phyloP scores from a whole-genome alignment of 2,113 vertebrate genomes.

The Corythornis cristatus region DNA sequence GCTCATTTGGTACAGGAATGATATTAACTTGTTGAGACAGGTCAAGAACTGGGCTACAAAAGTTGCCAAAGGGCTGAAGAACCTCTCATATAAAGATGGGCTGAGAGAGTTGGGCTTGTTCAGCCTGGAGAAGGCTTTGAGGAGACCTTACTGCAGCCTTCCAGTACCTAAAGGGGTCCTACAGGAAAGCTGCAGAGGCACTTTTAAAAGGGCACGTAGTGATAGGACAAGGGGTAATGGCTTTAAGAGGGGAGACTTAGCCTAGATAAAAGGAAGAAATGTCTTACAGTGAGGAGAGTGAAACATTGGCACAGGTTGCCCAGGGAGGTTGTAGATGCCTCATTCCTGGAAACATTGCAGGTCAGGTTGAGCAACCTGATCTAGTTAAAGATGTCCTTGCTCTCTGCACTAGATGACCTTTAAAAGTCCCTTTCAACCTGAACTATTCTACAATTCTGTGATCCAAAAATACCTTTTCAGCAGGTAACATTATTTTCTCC shows the following conservation, averaged over 20 bases:
- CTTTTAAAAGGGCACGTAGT: rapidly evolving
- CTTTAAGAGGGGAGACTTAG: background rate
- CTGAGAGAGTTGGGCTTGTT: background rate
- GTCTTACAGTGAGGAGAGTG: background rate
- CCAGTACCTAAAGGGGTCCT: background rate
- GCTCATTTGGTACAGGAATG: rapidly evolving
- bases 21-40: rapidly evolving
- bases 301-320: background rate
- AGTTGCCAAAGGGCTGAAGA: background rate
- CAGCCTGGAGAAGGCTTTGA: rapidly evolving
- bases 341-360: background rate
- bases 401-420: background rate
- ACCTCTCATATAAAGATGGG: background rate
- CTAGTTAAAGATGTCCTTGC: background rate
- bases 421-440: background rate
- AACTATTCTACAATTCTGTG: background rate
- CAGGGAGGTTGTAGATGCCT: background rate
- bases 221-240: background rate
- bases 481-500: background rate
- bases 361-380: background rate
- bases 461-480: background rate
- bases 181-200: background rate
- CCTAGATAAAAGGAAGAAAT: background rate
- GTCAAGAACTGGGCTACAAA: background rate
- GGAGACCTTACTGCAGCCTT: background rate